A percentile compares a stretch with the other conserved stretches of the same genome.
phyloP scores from a whole-genome alignment of 2,113 vertebrate genomes.

The Prionailurus viverrinus region DNA sequence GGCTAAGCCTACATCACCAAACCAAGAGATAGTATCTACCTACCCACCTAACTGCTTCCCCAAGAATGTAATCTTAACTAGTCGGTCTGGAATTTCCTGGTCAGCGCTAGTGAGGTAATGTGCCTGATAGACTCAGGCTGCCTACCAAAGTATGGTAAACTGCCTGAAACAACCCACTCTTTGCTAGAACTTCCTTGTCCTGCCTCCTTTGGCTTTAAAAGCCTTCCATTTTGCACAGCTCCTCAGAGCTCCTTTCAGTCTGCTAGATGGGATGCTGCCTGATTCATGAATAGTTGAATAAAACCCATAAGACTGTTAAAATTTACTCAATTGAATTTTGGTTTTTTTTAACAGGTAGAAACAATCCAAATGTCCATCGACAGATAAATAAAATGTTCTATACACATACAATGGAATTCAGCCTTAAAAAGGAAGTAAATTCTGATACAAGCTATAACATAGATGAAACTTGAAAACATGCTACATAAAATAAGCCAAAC shows the following conservation, averaged over 20 bases:
- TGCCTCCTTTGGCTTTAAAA: neutral
- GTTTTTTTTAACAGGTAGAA: neutral
- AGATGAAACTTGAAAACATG: neutral
- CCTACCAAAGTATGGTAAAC: neutral
- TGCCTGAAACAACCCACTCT: neutral
- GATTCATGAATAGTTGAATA: neutral
- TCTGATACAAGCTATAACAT: neutral
- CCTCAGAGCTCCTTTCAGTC: neutral
- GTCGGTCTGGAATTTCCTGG: neutral
- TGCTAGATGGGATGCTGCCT: neutral
- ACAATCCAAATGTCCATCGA: constrained; percentile 19
- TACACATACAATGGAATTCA: neutral
- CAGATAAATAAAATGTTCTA: neutral
- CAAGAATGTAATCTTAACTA: neutral
- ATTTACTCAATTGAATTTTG: neutral
- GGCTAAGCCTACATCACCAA: neutral
- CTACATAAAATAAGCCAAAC: constrained; percentile 24
- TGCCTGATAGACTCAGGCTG: neutral
- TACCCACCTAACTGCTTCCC: neutral
- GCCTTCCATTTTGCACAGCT: neutral
- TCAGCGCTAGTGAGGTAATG: neutral
- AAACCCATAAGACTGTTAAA: neutral
- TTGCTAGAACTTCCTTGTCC: neutral
- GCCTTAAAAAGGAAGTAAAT: constrained; percentile 15
- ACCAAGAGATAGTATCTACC: neutral